Conservation (phyloP, 2,113 vertebrate species). For the Calidris pugnax region DNA sequence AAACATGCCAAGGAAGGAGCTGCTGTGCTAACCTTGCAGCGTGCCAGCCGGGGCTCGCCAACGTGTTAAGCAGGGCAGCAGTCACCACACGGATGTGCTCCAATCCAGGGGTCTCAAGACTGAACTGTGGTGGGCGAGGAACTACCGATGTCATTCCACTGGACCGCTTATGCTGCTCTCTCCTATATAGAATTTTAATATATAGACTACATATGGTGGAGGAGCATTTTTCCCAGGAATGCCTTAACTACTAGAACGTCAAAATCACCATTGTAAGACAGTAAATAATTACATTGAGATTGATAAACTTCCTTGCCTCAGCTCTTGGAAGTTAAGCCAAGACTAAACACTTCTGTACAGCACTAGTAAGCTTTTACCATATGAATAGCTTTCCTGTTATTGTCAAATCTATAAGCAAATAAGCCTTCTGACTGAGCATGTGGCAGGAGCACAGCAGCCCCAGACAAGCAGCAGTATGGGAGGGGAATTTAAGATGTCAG, state of each 20-base stretch:
- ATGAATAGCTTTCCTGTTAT: conserved; percentile 53
- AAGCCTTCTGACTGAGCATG: background rate
- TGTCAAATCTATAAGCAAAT: conserved; percentile 47
- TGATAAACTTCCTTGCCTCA: conserved; percentile 60
- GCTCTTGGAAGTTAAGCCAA: conserved; percentile 34
- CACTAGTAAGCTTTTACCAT: conserved; percentile 37
- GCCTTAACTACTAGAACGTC: conserved; percentile 3
- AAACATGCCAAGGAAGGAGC: background rate
- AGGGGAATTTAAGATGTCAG: background rate
- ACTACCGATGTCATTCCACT: background rate
- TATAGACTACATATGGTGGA: background rate
- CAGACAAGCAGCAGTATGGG: background rate
- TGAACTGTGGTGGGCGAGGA: background rate
- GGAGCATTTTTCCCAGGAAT: background rate
- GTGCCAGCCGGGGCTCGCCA: background rate
- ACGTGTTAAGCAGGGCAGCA: background rate
- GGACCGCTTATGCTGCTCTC: background rate
- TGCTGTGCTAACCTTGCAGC: background rate
- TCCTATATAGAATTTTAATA: background rate
- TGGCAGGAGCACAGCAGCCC: background rate
- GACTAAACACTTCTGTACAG: conserved; percentile 51
- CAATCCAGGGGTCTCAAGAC: background rate
- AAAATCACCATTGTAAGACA: background rate
- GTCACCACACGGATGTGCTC: fast-evolving
- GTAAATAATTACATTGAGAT: conserved; percentile 60